These are phyloP conservation scores for Myopa tessellatipennis DNA, from an alignment of 2,888 invertebrate species.

Conservation along the genomic window DNA sequence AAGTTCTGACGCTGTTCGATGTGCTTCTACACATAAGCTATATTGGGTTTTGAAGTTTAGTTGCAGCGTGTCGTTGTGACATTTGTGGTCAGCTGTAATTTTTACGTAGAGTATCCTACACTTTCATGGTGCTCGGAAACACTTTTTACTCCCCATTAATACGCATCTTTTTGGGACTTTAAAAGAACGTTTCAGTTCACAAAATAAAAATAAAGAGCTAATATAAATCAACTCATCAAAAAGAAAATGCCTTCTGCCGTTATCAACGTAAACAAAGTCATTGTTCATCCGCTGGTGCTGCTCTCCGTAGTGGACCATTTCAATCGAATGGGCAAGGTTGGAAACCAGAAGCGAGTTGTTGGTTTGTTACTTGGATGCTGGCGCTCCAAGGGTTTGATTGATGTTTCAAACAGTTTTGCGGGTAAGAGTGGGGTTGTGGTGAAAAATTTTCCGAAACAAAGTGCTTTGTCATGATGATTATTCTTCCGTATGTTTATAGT, in stretches of 20 bases:
- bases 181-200: too few relatives aligned
- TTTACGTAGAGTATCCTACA: too few relatives aligned
- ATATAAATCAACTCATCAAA: too few relatives aligned
- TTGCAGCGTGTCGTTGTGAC: too few relatives aligned
- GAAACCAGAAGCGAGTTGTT: slow-evolving; percentile 97
- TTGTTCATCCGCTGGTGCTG: slow-evolving; percentile 97
- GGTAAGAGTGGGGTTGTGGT: slow-evolving; percentile 72
- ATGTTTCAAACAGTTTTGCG: slow-evolving; percentile 99
- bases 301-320: slow-evolving; percentile 99
- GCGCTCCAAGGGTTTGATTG: slow-evolving; percentile 93
- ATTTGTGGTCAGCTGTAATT: too few relatives aligned
- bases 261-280: slow-evolving; percentile 85
- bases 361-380: slow-evolving; percentile 97
- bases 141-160: too few relatives aligned
- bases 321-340: slow-evolving; percentile 99
- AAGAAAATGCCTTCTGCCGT: slow-evolving; percentile 73
- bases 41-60: too few relatives aligned
- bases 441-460: neutral
- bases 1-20: too few relatives aligned
- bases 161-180: too few relatives aligned
- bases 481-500: slow-evolving; percentile 72
- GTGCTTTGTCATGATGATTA: slow-evolving; percentile 13
- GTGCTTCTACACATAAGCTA: too few relatives aligned
- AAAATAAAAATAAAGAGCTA: too few relatives aligned
- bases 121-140: too few relatives aligned